phyloP scores from a whole-genome alignment of 2,888 invertebrate genomes.

The Adelphocoris suturalis region DNA sequence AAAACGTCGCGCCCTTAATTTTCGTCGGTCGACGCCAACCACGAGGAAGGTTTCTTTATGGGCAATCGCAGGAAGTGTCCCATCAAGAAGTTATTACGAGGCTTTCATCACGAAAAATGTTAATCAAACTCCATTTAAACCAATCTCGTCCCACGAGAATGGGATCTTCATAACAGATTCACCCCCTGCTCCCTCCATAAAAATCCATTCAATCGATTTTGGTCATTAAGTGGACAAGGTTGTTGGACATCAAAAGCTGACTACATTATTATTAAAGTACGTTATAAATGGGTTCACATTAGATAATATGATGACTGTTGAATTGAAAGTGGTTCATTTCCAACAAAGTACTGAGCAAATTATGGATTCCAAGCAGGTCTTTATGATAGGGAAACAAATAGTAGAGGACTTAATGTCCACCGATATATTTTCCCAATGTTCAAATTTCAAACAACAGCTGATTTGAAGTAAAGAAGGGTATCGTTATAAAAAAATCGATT shows the following conservation, averaged over 20 bases:
- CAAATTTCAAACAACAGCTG: too few relatives aligned
- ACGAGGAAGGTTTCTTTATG: background rate
- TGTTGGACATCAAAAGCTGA: background rate
- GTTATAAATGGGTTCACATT: too few relatives aligned
- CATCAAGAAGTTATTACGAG: constrained; percentile 62
- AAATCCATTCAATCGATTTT: background rate
- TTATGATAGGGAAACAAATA: too few relatives aligned
- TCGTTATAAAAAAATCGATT: too few relatives aligned
- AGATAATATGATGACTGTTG: too few relatives aligned
- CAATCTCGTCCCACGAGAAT: background rate
- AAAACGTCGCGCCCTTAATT: constrained; percentile 30
- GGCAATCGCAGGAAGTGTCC: constrained; percentile 46
- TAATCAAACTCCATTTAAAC: constrained; percentile 65
- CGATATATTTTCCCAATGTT: too few relatives aligned
- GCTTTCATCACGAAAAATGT: constrained; percentile 65
- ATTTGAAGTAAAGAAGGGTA: too few relatives aligned
- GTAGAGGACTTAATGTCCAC: too few relatives aligned
- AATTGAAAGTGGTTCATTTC: too few relatives aligned
- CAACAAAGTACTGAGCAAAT: too few relatives aligned
- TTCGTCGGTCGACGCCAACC: background rate
- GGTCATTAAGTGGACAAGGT: background rate
- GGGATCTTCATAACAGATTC: background rate
- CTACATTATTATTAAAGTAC: too few relatives aligned
- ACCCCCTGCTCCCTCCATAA: background rate
- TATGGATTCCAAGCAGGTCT: too few relatives aligned